Evolutionary conservation across 2,797 vertebrate genomes (phyloP).

Genomic region (Premnoplex brunnescens): DNA sequence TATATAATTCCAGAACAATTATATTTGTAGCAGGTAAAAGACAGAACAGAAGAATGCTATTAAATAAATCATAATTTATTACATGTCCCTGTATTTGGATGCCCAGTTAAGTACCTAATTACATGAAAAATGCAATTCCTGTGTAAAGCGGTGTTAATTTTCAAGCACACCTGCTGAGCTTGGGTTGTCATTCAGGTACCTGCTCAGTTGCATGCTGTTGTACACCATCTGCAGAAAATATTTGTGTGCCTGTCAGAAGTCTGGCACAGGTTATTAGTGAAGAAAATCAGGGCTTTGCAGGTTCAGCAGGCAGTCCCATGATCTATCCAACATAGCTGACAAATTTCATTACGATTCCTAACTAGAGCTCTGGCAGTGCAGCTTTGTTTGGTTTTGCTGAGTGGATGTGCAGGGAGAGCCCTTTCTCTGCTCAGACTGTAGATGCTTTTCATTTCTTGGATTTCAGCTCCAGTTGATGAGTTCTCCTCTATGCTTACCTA

Average conservation of each 20-base stretch:
- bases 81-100: neutral
- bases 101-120: conserved; percentile 59
- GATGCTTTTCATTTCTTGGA: conserved; percentile 3
- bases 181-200: neutral
- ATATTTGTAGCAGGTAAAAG: conserved; percentile 5
- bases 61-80: conserved; percentile 54
- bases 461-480: neutral
- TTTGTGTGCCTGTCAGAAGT: neutral
- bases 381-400: neutral
- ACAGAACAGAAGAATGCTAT: neutral
- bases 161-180: conserved; percentile 4
- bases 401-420: neutral
- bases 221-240: neutral
- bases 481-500: neutral
- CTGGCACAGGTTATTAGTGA: neutral
- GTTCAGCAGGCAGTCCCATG: neutral
- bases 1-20: neutral
- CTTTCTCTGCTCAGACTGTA: neutral
- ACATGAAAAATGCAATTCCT: conserved; percentile 31
- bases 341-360: neutral
- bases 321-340: neutral
- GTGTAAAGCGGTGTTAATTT: conserved; percentile 38
- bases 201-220: neutral
- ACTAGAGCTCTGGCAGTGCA: neutral
- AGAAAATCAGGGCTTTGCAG: neutral